Evolutionary conservation across 1,140 invertebrate genomes (phyloP).

Genomic region (Zeugodacus cucurbitae): DNA sequence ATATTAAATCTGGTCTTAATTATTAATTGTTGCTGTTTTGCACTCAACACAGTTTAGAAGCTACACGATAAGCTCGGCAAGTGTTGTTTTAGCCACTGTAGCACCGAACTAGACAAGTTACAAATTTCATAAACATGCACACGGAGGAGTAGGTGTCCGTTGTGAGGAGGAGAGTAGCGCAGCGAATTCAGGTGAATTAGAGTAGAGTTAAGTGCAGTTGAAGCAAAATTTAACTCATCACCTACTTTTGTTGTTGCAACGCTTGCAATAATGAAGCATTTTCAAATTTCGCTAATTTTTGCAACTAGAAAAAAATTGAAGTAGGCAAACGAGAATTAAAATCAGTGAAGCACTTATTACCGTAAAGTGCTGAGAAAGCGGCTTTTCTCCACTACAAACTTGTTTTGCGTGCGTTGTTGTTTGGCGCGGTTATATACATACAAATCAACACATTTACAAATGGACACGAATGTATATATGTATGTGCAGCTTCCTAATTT

Average conservation of each 20-base stretch:
- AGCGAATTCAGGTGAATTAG: conserved; percentile 41
- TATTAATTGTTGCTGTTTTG: not conserved
- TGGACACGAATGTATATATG: not conserved
- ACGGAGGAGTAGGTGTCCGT: not conserved
- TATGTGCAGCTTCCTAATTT: conserved; percentile 1
- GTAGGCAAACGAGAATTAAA: not conserved
- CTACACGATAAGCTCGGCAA: not conserved
- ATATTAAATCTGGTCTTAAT: not conserved
- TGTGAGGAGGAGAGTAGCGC: conserved; percentile 10
- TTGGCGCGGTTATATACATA: not conserved
- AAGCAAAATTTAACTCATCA: not conserved
- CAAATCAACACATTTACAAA: no score
- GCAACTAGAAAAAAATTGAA: not conserved
- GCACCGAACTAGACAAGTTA: not conserved
- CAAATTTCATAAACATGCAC: not conserved
- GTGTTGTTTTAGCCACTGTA: not conserved
- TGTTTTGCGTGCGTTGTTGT: not conserved
- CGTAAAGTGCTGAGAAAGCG: not conserved
- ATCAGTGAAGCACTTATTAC: not conserved
- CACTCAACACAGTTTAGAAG: not conserved
- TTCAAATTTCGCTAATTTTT: not conserved
- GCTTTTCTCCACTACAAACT: not conserved
- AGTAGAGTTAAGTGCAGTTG: not conserved
- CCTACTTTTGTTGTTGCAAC: not conserved
- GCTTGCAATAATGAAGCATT: not conserved